phyloP scores from a whole-genome alignment of 2,888 invertebrate species.

The Biston betularia region DNA sequence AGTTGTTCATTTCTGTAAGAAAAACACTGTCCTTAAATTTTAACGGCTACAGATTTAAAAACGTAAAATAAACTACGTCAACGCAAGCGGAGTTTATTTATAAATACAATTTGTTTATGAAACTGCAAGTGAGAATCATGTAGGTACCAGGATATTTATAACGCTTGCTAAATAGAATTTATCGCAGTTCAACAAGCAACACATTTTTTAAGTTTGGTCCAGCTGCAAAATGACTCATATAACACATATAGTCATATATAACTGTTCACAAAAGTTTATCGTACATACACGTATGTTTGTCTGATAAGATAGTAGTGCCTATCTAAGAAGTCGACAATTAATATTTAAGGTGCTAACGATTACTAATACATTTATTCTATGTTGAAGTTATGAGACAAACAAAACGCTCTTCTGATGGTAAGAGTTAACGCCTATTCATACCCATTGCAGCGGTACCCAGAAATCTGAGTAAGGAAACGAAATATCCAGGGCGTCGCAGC shows the following conservation, averaged over 20 bases:
- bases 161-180: conserved; percentile 1
- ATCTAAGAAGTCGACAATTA: conserved; percentile 10
- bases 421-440: too few relatives aligned
- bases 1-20: conserved; percentile 70
- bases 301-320: conserved; percentile 2
- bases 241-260: too few relatives aligned
- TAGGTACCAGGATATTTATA: conserved; percentile 6
- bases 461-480: too few relatives aligned
- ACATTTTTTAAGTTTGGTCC: conserved; percentile 5
- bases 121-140: conserved; percentile 4
- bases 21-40: conserved; percentile 37
- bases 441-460: too few relatives aligned
- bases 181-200: neutral
- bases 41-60: neutral
- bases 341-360: neutral
- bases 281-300: neutral
- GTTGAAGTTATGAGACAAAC: too few relatives aligned
- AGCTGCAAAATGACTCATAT: conserved; percentile 6
- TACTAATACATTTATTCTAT: neutral
- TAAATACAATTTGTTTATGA: conserved; percentile 10
- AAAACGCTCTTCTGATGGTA: too few relatives aligned
- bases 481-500: too few relatives aligned
- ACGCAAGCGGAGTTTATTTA: neutral
- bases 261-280: neutral
- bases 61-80: neutral